These are phyloP conservation scores for Cotesia vestalis DNA, from an alignment of 1,140 invertebrate species.

Conservation along the genomic window DNA sequence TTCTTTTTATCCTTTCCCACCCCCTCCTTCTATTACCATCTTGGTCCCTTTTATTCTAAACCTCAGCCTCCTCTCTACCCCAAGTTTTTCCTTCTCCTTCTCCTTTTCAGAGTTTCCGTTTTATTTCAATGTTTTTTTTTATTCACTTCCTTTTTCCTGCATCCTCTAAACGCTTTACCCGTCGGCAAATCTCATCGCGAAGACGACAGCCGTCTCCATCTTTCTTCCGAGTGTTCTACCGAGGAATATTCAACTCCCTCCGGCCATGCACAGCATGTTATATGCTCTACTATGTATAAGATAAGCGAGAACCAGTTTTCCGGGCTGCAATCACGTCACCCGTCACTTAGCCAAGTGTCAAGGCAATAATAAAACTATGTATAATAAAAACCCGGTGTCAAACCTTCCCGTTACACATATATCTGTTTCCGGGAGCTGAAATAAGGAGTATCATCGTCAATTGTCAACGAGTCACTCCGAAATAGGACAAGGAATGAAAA, in stretches of 20 bases:
- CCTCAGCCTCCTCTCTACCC: background rate
- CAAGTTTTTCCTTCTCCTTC: slow-evolving; percentile 5
- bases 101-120: slow-evolving; percentile 8
- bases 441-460: no score
- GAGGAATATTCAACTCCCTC: slow-evolving; percentile 23
- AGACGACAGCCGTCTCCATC: slow-evolving; percentile 4
- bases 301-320: slow-evolving; percentile 33
- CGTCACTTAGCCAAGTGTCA: background rate
- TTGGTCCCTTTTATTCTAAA: background rate
- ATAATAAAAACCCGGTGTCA: background rate
- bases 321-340: slow-evolving; percentile 2
- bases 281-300: background rate
- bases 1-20: slow-evolving; percentile 11
- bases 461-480: no score
- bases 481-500: no score
- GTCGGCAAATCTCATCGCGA: background rate
- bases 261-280: background rate
- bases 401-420: background rate
- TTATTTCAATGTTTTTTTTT: background rate
- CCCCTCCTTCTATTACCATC: background rate
- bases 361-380: slow-evolving; percentile 15
- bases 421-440: no score
- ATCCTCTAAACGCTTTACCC: slow-evolving; percentile 2
- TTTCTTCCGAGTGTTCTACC: slow-evolving; percentile 26
- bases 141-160: slow-evolving; percentile 10